phyloP scores from a whole-genome alignment of 2,888 invertebrate species.

The Gryllus longicercus region DNA sequence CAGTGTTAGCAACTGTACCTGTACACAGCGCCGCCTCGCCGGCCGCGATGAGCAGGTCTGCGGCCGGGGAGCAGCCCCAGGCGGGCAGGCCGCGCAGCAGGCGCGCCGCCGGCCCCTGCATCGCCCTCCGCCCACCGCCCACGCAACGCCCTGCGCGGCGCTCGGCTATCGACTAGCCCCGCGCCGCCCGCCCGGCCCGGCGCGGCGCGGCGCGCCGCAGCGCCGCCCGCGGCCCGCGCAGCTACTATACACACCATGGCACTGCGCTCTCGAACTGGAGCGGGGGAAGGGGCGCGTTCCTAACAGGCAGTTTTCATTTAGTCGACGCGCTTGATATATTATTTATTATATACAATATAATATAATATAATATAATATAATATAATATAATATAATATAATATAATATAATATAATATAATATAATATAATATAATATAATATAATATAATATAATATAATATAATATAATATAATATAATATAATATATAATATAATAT shows the following conservation, averaged over 20 bases:
- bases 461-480: too few relatives aligned
- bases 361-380: too few relatives aligned
- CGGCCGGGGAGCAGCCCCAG: background rate
- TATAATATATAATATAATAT: too few relatives aligned
- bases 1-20: background rate
- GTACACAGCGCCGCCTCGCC: background rate
- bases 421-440: too few relatives aligned
- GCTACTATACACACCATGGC: background rate
- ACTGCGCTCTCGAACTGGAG: background rate
- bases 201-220: background rate
- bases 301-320: too few relatives aligned
- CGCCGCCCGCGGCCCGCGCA: background rate
- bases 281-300: too few relatives aligned
- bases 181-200: background rate
- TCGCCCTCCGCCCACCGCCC: background rate
- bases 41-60: conserved; percentile 1
- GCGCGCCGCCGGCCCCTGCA: conserved; percentile 2
- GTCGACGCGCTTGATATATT: too few relatives aligned
- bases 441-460: too few relatives aligned
- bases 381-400: too few relatives aligned
- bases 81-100: background rate
- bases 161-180: background rate
- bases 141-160: background rate
- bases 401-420: too few relatives aligned
- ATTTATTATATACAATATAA: too few relatives aligned